A percentile compares a stretch with the other conserved stretches of the same genome.
Evolutionary conservation across 2,113 vertebrate species (phyloP).

Genomic region (Microcebus griseorufus): DNA sequence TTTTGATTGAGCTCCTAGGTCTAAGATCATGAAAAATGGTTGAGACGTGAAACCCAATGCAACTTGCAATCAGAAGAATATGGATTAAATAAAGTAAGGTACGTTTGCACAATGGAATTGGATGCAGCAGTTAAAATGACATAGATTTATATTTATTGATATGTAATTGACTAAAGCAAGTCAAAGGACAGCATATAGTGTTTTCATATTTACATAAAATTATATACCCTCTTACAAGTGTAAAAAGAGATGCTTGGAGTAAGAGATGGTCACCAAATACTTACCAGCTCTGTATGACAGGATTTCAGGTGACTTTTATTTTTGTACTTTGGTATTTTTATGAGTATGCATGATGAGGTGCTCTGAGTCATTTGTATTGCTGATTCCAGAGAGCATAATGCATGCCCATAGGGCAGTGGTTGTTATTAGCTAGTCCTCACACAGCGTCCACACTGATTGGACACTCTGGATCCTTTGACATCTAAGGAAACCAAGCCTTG

Average conservation of each 20-base stretch:
- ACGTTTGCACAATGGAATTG: background rate
- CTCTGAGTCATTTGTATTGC: background rate
- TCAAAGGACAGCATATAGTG: background rate
- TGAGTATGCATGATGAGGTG: accelerated
- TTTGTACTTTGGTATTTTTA: too few species aligned
- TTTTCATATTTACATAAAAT: background rate
- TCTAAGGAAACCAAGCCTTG: background rate
- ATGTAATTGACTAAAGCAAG: background rate
- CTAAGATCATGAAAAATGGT: background rate
- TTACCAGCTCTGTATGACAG: background rate
- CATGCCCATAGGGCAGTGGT: background rate
- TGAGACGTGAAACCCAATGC: background rate
- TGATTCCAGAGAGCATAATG: background rate
- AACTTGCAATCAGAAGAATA: background rate
- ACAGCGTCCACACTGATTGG: background rate
- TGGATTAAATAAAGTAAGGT: background rate
- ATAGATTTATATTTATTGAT: background rate
- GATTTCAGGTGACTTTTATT: background rate
- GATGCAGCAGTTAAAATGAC: background rate
- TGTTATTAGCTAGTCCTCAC: background rate
- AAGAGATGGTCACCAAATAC: background rate
- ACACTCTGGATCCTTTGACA: background rate
- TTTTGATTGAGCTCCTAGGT: background rate
- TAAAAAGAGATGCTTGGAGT: background rate
- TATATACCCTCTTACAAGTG: background rate